Percentiles rank a stretch among this genome's conserved stretches.
These are phyloP conservation scores for Mylabris phalerata DNA, from an alignment of 1,140 invertebrate species.

Conservation along the genomic window DNA sequence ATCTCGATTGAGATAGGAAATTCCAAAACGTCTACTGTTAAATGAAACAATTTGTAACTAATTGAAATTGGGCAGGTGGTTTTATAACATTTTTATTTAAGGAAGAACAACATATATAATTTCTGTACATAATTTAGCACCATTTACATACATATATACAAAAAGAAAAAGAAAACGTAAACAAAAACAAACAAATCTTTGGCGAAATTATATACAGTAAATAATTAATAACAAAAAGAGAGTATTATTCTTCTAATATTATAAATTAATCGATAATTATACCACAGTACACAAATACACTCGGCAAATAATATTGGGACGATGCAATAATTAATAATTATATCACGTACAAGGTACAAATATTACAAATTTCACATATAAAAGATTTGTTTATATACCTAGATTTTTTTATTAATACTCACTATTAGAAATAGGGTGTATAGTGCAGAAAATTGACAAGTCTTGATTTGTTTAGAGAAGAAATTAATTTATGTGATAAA, in stretches of 20 bases:
- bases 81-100: conserved; percentile 28
- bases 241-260: not conserved
- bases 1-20: too few species aligned
- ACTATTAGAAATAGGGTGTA: conserved; percentile 8
- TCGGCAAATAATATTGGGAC: not conserved
- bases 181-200: conserved; percentile 35
- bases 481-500: conserved; percentile 4
- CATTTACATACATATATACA: conserved; percentile 31
- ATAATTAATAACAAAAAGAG: conserved; percentile 24
- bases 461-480: too few species aligned
- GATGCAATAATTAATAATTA: not conserved
- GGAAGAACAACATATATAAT: conserved; percentile 43
- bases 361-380: conserved; percentile 25
- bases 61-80: too few species aligned
- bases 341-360: conserved; percentile 32
- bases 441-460: conserved; percentile 6
- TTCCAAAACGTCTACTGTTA: too few species aligned
- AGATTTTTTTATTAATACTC: conserved; percentile 21
- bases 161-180: conserved; percentile 20
- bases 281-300: not conserved
- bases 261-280: conserved; percentile 8
- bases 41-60: too few species aligned
- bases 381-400: conserved; percentile 14
- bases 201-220: conserved; percentile 41
- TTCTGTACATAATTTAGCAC: conserved; percentile 41